Percentiles rank a stretch among this genome's conserved stretches.
Evolutionary conservation across 2,888 invertebrate species (phyloP).

Genomic region (Campaea margaritaria): DNA sequence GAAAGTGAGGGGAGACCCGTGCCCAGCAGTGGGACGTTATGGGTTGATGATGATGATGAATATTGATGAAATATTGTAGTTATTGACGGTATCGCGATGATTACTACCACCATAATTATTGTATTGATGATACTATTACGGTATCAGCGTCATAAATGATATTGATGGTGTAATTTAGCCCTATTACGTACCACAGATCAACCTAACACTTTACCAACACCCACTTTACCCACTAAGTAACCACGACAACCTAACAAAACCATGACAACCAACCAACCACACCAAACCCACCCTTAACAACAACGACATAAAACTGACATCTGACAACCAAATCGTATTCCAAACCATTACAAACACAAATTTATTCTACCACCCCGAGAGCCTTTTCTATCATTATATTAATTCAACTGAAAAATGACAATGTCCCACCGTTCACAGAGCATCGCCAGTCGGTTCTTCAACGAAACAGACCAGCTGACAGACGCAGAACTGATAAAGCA

Average conservation of each 20-base stretch:
- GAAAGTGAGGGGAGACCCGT: no score
- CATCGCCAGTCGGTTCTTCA: constrained; percentile 59
- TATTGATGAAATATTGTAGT: no score
- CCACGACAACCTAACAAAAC: constrained; percentile 15
- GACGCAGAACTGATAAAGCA: constrained; percentile 68
- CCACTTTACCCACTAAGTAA: neutral
- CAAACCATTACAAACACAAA: neutral
- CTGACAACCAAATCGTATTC: neutral
- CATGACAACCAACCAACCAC: constrained; percentile 22
- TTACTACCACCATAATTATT: no score
- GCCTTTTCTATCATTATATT: constrained; percentile 5
- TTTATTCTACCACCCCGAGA: no score
- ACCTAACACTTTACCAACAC: no score
- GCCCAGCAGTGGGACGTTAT: no score
- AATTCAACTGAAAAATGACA: constrained; percentile 36
- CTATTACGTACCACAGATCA: no score
- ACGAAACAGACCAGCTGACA: constrained; percentile 61
- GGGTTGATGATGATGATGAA: no score
- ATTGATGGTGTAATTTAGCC: no score
- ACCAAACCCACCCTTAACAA: constrained; percentile 22
- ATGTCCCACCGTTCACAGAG: constrained; percentile 55
- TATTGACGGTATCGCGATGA: no score
- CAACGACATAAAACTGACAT: constrained; percentile 1
- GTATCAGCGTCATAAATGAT: no score
- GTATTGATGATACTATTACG: no score